Evolutionary conservation across 2,113 vertebrate genomes (phyloP), one percentile per base, ranked within the genome.

Genomic region (Megaceryle torquata): DNA sequence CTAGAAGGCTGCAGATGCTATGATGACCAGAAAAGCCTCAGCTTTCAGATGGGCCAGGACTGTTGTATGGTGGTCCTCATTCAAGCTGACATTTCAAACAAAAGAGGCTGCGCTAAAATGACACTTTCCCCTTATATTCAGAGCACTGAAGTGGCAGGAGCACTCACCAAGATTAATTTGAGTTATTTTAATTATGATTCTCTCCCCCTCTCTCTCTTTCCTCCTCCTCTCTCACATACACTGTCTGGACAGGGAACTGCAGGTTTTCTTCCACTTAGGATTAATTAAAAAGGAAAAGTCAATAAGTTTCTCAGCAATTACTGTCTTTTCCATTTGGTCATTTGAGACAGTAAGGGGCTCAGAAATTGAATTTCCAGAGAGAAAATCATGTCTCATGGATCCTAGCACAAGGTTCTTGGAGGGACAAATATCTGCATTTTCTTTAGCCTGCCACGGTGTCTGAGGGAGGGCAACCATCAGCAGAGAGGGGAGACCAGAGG

Each of bases 211-310:
- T 39, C 81, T 51, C 35, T 41, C 31, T 64, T 83, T 41, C 71
- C 83, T 95, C 60, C 82, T 71, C 51, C 76, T 85, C 63, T 86
- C 68, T 78, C 59, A 70, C 68, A 93, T 56, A 56, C 26, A 2
- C 87, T 88, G 78, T 39, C 75, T 80, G 90, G 64, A 87, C 69
- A 92, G 69, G 92, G 92, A 94, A 28, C 95, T 81, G 68, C 85
- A 89, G 78, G 92, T 95, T 97, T 93, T 92, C 93, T 96, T 97
- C 93, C 77, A 93, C 68, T 97, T 97, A 89, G 79, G 95, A 95
- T 97, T 97, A 97, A 97, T 97, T 94, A 96, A 96, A 96, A 91
- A 84, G 50, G 95, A 95, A 96, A 95, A 96, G 93, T 92, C 94
- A 96, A 71, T 96, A 91, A 89, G 80, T 96, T 83, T 96, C 81